These are phyloP conservation scores for Aphelinus atriplicis DNA, from an alignment of 1,140 invertebrate species.

Conservation along the genomic window DNA sequence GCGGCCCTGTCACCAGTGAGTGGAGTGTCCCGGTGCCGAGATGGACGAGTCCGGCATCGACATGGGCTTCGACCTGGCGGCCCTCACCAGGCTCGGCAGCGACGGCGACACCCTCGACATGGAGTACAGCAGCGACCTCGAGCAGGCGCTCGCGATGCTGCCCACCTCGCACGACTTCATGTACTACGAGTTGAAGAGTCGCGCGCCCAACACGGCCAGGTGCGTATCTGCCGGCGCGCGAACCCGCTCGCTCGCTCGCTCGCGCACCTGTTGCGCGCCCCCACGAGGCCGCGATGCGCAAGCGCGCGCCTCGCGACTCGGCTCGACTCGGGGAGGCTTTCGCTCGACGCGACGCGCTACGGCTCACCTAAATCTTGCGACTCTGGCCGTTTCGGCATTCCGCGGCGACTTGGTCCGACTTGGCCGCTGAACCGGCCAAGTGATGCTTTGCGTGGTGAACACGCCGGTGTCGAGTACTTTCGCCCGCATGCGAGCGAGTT, in stretches of 20 bases:
- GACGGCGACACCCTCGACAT: slow-evolving; percentile 67
- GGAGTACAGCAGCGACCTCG: slow-evolving; percentile 54
- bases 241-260: neutral
- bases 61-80: slow-evolving; percentile 76
- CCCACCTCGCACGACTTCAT: slow-evolving; percentile 71
- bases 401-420: no score
- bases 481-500: no score
- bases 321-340: no score
- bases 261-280: slow-evolving; percentile 13
- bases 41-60: slow-evolving; percentile 76
- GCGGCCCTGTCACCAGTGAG: neutral
- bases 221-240: slow-evolving; percentile 48
- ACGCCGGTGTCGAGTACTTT: no score
- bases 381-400: no score
- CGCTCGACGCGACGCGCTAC: no score
- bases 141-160: slow-evolving; percentile 53
- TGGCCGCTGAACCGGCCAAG: no score
- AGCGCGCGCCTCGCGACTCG: neutral
- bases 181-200: slow-evolving; percentile 74
- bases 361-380: no score
- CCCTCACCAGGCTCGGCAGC: slow-evolving; percentile 64
- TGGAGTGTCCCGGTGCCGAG: neutral
- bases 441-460: no score
- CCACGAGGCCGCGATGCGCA: neutral
- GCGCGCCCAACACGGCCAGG: slow-evolving; percentile 73